phyloP scores from a whole-genome alignment of 2,113 vertebrate genomes.

The Neotragus moschatus region DNA sequence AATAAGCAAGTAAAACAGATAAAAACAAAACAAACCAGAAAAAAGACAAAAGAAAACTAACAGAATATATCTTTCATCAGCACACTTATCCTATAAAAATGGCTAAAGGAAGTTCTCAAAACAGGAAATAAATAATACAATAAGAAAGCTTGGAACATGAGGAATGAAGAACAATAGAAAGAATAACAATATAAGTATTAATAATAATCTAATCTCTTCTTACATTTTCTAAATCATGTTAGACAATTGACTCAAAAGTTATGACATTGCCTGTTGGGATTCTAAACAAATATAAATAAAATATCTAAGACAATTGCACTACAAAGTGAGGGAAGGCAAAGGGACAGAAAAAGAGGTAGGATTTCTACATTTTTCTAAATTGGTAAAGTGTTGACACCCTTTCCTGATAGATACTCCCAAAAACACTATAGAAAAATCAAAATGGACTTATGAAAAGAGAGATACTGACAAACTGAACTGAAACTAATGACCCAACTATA shows the following conservation, averaged over 20 bases:
- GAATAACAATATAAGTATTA: neutral
- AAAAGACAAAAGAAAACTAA: neutral
- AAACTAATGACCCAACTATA: neutral
- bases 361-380: neutral
- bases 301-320: neutral
- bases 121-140: neutral
- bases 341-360: neutral
- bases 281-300: neutral
- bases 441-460: neutral
- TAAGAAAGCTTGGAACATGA: neutral
- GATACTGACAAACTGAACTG: neutral
- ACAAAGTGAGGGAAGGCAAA: neutral
- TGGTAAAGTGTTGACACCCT: neutral
- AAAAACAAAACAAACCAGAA: neutral
- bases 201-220: neutral
- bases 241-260: neutral
- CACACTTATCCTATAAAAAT: neutral
- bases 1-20: neutral
- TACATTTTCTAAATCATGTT: neutral
- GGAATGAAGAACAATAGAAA: constrained; percentile 7
- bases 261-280: neutral
- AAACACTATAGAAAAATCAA: neutral
- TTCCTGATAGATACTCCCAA: neutral
- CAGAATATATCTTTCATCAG: neutral
- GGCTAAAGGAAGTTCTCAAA: neutral